Conservation (phyloP, 2,888 invertebrate genomes). For the Protonemura montana region DNA sequence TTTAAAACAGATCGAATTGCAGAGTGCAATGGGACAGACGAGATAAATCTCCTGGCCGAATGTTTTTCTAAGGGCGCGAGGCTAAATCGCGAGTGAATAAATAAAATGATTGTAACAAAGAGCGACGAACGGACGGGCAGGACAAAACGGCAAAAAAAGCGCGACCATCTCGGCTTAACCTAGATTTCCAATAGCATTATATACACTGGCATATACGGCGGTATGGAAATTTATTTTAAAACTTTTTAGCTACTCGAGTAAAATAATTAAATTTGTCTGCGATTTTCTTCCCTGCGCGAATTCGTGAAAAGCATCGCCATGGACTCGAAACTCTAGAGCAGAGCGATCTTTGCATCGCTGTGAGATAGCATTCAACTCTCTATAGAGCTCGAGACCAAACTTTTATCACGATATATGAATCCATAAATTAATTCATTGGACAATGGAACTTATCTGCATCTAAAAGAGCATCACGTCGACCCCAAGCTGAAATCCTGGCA, state of each 20-base stretch:
- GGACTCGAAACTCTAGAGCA: not conserved
- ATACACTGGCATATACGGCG: not conserved
- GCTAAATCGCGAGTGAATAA: not conserved
- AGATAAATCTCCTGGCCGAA: not conserved
- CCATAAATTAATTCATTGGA: not conserved
- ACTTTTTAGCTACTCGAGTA: not conserved
- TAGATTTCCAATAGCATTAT: not conserved
- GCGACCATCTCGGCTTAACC: not conserved
- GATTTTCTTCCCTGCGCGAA: not conserved
- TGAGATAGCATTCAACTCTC: too few relatives aligned
- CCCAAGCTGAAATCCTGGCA: not conserved
- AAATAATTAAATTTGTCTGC: constrained; percentile 12
- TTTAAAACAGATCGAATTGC: not conserved
- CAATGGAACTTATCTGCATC: not conserved
- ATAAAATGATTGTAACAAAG: not conserved
- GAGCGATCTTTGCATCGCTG: not conserved
- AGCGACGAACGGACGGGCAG: not conserved
- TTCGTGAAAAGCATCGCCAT: not conserved
- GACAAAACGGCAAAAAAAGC: not conserved
- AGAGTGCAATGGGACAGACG: not conserved
- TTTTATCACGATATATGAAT: not conserved
- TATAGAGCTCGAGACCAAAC: too few relatives aligned
- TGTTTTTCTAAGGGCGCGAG: not conserved
- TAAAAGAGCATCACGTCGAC: not conserved
- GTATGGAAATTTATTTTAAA: not conserved